Conservation (phyloP, 2,113 vertebrate genomes). For the Rissa tridactyla region DNA sequence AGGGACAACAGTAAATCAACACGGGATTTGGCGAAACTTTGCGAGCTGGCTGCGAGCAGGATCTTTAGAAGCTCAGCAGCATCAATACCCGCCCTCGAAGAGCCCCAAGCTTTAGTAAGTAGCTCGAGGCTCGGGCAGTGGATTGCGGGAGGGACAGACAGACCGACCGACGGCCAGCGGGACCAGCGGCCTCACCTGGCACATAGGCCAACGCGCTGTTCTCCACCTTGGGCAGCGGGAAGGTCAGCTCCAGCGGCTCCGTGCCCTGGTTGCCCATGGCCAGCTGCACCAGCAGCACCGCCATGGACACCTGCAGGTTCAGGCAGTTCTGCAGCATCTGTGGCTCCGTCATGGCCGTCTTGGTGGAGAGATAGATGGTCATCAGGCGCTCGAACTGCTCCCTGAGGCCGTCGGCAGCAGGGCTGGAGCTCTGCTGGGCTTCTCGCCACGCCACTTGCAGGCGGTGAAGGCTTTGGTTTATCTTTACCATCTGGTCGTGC, state of each 20-base stretch:
- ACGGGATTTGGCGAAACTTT: not conserved
- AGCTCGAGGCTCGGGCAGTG: too few relatives aligned
- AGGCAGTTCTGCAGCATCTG: conserved; percentile 95
- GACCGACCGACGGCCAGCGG: not conserved
- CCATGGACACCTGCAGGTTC: conserved; percentile 92
- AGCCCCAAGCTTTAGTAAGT: not conserved
- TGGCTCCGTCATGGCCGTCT: conserved; percentile 90
- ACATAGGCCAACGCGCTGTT: conserved; percentile 85
- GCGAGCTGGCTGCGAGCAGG: accelerated
- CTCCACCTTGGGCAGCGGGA: conserved; percentile 84
- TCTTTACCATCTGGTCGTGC: conserved; percentile 98
- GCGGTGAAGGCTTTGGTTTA: conserved; percentile 97
- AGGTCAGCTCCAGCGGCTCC: conserved; percentile 82
- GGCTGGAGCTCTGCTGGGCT: conserved; percentile 87
- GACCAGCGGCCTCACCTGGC: conserved; percentile 80
- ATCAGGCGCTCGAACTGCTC: conserved; percentile 98
- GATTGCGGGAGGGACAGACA: not conserved
- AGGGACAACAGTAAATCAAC: not conserved
- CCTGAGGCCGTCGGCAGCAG: conserved; percentile 85
- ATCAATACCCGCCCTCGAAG: not conserved
- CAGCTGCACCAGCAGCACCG: conserved; percentile 90
- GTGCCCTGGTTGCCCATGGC: conserved; percentile 84
- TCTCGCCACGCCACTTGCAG: conserved; percentile 95
- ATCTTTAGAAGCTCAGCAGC: not conserved
- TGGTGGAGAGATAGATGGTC: conserved; percentile 95